Evolutionary conservation across 1,140 invertebrate genomes (phyloP).

Genomic region (Chionoecetes opilio): DNA sequence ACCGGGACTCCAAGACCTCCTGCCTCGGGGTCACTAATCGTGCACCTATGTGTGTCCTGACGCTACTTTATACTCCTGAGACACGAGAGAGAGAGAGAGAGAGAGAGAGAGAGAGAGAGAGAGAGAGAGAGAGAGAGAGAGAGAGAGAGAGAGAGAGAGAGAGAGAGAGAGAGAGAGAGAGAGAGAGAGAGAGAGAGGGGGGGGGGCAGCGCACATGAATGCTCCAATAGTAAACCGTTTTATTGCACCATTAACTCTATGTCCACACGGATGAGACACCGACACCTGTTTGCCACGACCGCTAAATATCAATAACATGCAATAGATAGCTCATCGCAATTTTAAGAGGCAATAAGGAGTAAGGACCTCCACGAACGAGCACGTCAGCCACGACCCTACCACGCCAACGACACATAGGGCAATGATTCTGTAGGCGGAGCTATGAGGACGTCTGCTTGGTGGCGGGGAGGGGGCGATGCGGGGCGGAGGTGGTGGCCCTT

Average conservation of each 20-base stretch:
- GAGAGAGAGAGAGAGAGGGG: neutral
- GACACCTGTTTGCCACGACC: neutral
- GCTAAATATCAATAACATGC: neutral
- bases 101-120: neutral
- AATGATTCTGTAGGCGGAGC: neutral
- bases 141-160: neutral
- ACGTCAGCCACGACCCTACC: neutral
- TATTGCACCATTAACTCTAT: neutral
- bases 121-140: neutral
- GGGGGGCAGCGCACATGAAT: neutral
- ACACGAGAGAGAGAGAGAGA: neutral
- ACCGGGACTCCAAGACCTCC: neutral
- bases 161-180: slow-evolving; percentile 18
- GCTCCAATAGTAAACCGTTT: neutral
- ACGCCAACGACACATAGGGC: neutral
- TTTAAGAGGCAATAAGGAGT: neutral
- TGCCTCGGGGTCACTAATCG: slow-evolving; percentile 3
- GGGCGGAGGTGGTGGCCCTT: neutral
- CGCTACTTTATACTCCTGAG: neutral
- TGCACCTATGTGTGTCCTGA: neutral
- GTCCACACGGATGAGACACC: neutral
- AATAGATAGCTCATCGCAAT: neutral
- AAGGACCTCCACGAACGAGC: neutral
- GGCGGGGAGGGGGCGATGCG: neutral
- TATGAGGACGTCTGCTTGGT: neutral